phyloP scores from a whole-genome alignment of 2,797 vertebrate species.

The Rhinoraja longicauda region DNA sequence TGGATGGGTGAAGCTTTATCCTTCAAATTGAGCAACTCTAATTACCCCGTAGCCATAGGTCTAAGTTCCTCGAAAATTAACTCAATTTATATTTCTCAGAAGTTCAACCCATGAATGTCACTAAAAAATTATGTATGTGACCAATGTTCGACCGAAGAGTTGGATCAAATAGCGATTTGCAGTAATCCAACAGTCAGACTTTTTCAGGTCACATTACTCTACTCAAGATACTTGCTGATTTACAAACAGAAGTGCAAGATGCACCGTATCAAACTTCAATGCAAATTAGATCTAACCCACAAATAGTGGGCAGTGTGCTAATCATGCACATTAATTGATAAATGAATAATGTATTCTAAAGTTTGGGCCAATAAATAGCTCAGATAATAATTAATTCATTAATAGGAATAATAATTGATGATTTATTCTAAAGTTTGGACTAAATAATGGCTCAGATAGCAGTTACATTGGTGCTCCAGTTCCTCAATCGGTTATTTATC shows the following conservation, averaged over 20 bases:
- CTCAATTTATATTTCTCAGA: background rate
- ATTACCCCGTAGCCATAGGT: background rate
- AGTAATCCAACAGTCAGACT: background rate
- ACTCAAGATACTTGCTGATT: background rate
- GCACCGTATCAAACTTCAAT: background rate
- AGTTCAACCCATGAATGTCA: background rate
- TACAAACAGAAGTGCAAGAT: background rate
- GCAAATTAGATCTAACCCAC: background rate
- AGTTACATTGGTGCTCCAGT: background rate
- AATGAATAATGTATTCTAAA: too few species aligned
- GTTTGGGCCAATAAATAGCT: background rate
- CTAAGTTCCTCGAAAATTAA: background rate
- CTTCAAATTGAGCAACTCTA: background rate
- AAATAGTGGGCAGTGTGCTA: background rate
- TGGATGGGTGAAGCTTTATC: background rate
- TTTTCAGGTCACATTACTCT: background rate
- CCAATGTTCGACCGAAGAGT: background rate
- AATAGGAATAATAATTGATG: too few species aligned
- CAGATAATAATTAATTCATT: background rate
- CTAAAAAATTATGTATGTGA: background rate
- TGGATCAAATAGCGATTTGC: background rate
- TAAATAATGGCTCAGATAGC: background rate
- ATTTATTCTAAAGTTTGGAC: too few species aligned
- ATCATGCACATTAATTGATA: background rate
- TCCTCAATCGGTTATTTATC: background rate